These are phyloP conservation scores for Acrocephalus kingi DNA, from an alignment of 2,113 vertebrate genomes.

Conservation along the genomic window DNA sequence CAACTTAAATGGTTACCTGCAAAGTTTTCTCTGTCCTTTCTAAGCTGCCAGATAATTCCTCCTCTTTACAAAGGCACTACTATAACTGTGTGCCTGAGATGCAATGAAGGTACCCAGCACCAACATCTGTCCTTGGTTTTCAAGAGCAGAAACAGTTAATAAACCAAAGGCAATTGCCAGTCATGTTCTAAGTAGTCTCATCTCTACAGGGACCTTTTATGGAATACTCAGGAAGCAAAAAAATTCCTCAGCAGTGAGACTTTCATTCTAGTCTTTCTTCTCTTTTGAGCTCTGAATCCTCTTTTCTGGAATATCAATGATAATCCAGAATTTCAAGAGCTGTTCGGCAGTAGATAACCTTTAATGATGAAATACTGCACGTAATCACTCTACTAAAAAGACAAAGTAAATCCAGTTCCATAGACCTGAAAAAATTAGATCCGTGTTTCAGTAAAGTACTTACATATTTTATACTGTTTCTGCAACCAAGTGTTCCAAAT, in stretches of 20 bases:
- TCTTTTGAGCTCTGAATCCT: neutral
- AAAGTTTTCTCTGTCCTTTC: neutral
- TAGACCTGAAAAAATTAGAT: neutral
- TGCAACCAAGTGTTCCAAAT: neutral
- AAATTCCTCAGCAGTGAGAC: neutral
- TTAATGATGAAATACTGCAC: neutral
- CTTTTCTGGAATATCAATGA: neutral
- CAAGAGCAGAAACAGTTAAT: neutral
- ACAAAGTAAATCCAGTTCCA: neutral
- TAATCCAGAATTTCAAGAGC: neutral
- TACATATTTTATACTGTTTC: neutral
- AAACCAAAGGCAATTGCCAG: neutral
- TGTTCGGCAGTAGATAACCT: neutral
- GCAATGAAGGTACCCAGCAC: neutral
- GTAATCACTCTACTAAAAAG: neutral
- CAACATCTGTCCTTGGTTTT: neutral
- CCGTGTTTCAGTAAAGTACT: neutral
- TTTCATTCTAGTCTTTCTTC: neutral
- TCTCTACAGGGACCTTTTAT: neutral
- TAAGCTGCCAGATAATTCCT: neutral
- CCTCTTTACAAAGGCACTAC: neutral
- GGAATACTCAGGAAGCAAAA: neutral
- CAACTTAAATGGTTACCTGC: neutral
- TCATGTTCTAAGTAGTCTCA: neutral
- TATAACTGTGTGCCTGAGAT: neutral